Base-by-base conservation (phyloP, 2,113 vertebrate genomes). In the Eurystomus gularis region DNA sequence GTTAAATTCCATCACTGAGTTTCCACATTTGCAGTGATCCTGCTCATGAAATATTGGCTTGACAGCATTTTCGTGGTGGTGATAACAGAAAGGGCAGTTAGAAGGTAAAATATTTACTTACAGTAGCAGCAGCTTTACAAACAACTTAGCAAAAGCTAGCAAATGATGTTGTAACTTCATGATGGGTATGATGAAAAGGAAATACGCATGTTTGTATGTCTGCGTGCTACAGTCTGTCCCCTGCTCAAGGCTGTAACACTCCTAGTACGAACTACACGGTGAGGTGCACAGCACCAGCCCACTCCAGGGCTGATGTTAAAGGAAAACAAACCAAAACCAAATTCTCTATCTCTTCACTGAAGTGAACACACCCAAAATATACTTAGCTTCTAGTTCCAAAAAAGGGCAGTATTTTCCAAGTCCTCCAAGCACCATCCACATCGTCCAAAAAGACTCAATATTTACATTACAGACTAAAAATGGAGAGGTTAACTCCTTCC, bases 211-310 rank as follows among this genome's bases (percentile, higher is more conserved):
- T n/a, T 62, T 75, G 12, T 23, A 23, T 4, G 11, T 5, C 23
- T 3, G 12, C 12, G 26, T 21, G 39, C 52, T 60, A 40, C 17
- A 61, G 26, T 39, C 19, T 28, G 39, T 25, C 21, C 9, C 49
- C 58, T 84, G 37, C 64, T 65, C n/a, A 52, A 52, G 31, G 26
- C 40, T 26, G 2, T 2, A 31, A 19, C 25, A 3, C 37, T 48
- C 64, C 37, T 60, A 51, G 26, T 37, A 68, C 4, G 9, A 84
- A n/a, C 44, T 25, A 44, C 16, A 10, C 1, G 0, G 0, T 17
- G 51, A 66, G 15, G 42, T 54, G 31, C 9, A 52, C 23, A 64
- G 65, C 66, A 68, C 21, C 82, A 77, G 48, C 13, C 18, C 42
- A 12, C 42, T 42, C 42, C 42, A 42, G 42, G 42, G 42, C 42